Evolutionary conservation across 2,888 invertebrate species (phyloP), one percentile per base, ranked within the genome.

Genomic region (Selenia dentaria): DNA sequence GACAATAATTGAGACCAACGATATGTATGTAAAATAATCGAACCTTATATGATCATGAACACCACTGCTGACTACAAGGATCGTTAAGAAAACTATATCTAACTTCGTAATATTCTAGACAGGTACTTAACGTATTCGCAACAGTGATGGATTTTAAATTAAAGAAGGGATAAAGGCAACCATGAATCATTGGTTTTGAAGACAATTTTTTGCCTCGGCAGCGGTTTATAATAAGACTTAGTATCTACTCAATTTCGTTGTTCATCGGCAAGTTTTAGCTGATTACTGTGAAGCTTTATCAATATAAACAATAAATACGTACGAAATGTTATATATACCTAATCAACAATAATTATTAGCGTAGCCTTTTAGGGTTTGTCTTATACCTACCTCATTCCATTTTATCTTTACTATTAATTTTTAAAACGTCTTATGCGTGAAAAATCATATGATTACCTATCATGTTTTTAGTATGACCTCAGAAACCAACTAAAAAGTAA

Each of bases 291-390:
- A 85, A 84, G 86, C 85, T 87, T 87, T 85, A 86, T 78, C 67
- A 20, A 70, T 77, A 82, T 83, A 85, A 84, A 62, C 74, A 77
- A 76, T 75, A 83, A 39, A 31, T 83, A 84, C 82, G 81, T 86
- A 86, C 82, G 82, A 24, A 24, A 38, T 20, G 31, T 40, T 22
- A 27, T 16, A 3, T 16, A 16, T 16, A 16, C 16, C 4, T 32
- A n/a, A 26, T 42, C 39, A 35, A 36, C 38, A 20, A 32, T 29
- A 39, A 39, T 37, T 40, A 36, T 35, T 42, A 41, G 41, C 16
- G 37, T 48, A 48, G 41, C 22, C 28, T 33, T 27, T 6, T 47
- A 48, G 41, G 41, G 33, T 33, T 47, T 28, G 41, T 37, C 27
- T 41, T 46, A 31, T 4, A 3, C n/a, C n/a, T 33, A 26, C 6